Evolutionary conservation across 2,113 vertebrate species (phyloP).

Genomic region (Piaya cayana): DNA sequence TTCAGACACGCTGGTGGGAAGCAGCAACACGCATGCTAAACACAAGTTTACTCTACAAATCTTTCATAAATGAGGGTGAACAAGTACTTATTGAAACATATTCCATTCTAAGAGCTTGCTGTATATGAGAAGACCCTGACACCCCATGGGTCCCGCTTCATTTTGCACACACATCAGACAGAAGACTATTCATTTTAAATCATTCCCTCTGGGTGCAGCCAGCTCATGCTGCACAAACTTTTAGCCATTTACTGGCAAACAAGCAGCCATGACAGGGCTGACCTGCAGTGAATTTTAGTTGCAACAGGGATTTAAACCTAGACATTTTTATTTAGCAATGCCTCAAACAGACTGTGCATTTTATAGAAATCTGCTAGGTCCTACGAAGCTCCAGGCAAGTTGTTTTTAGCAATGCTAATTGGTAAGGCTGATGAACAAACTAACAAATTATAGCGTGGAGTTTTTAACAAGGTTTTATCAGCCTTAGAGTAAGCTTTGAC

Average conservation of each 20-base stretch:
- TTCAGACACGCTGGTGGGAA: not conserved
- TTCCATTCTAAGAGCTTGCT: not conserved
- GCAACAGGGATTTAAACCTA: not conserved
- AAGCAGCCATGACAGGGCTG: not conserved
- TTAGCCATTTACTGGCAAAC: not conserved
- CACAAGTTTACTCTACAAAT: not conserved
- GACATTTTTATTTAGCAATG: not conserved
- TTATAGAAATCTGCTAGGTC: not conserved
- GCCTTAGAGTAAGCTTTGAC: not conserved
- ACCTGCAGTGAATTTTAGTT: not conserved
- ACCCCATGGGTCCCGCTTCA: accelerated
- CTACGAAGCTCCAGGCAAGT: not conserved
- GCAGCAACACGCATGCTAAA: not conserved
- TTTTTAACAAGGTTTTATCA: not conserved
- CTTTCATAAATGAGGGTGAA: not conserved
- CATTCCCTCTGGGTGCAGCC: not conserved
- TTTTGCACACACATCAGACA: not conserved
- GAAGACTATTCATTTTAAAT: not conserved
- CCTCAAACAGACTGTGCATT: not conserved
- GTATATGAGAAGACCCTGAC: not conserved
- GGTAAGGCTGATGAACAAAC: not conserved
- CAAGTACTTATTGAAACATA: not conserved
- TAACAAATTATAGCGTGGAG: not conserved
- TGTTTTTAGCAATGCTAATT: not conserved
- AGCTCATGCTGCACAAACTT: not conserved